Evolutionary conservation across 2,888 invertebrate species (phyloP).

Genomic region (Atethmia centrago): DNA sequence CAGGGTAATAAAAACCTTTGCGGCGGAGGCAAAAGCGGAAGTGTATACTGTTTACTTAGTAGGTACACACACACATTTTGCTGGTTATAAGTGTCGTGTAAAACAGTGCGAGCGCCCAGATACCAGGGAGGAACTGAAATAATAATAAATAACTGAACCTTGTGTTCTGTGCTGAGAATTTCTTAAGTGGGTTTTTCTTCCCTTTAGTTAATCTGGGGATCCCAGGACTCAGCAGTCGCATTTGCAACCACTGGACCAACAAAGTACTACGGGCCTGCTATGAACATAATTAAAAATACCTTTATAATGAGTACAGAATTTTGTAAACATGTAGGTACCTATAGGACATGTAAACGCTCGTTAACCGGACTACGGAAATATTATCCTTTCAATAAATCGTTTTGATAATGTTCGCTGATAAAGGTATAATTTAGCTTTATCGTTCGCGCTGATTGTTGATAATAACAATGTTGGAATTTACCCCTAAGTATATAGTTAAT

Average conservation of each 20-base stretch:
- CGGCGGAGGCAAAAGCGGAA: too few relatives aligned
- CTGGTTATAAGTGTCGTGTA: neutral
- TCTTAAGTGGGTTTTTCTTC: neutral
- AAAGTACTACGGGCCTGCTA: too few relatives aligned
- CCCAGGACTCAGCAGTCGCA: neutral
- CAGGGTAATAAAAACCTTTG: neutral
- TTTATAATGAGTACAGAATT: conserved; percentile 2
- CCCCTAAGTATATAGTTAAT: conserved; percentile 21
- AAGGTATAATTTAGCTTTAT: conserved; percentile 52
- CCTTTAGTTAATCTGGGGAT: too few relatives aligned
- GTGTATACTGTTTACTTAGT: neutral
- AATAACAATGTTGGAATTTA: conserved; percentile 39
- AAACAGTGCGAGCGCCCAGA: neutral
- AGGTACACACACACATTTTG: neutral
- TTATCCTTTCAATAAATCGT: conserved; percentile 52
- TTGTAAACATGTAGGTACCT: neutral
- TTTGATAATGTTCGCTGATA: conserved; percentile 57
- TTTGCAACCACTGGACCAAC: neutral
- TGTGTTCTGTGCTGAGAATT: neutral
- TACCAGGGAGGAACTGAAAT: neutral
- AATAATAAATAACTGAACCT: too few relatives aligned
- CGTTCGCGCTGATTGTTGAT: conserved; percentile 45
- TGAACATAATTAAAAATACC: conserved; percentile 5
- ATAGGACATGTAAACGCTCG: neutral
- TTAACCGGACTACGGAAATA: conserved; percentile 26